Base-by-base conservation (phyloP, 2,797 vertebrate species). In the Uromys caudimaculatus region DNA sequence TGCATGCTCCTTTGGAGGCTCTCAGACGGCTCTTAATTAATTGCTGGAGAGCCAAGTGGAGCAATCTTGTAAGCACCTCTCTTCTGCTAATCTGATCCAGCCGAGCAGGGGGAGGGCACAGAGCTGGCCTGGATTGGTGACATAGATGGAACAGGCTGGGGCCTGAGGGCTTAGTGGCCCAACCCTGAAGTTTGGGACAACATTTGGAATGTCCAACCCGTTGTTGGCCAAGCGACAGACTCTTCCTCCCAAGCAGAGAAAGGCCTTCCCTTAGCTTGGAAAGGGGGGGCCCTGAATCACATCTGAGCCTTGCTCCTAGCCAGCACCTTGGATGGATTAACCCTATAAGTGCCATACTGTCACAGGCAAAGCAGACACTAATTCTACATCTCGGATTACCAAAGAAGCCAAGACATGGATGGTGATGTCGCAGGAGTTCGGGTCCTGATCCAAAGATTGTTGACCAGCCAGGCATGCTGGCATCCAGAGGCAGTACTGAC, bases 31-130 rank as follows among this genome's bases (percentile, higher is more conserved):
- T 94, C 95, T 91, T 98, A 97, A 98, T 97, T 97, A 97, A 95
- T 93, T 96, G 93, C 93, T 91, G 96, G 96, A 97, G 97, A 97
- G 97, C 97, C 97, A 95, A 98, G 92, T 91, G 82, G 96, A 94
- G 96, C 95, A 94, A 90, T 95, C 93, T 85, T 85, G 92, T 52
- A 90, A 92, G 50, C 0, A 41, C 64, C 86, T 85, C 93, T 87
- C 94, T 95, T 90, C 87, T 88, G 82, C 92, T 97, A 93, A 98
- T 97, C 97, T 97, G 96, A 97, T 97, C 96, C 94, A 95, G 94
- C 73, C 73, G 0, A 11, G 38, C 62, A 50, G 24, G 64, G 54
- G 87, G 64, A 52, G 75, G 73, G 87, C n/a, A 62, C 12, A 50
- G 87, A 69, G 47, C 81, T 94, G 96, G 90, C 56, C 58, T 75